phyloP scores from a whole-genome alignment of 2,888 invertebrate species.

The Ariolimax columbianus region DNA sequence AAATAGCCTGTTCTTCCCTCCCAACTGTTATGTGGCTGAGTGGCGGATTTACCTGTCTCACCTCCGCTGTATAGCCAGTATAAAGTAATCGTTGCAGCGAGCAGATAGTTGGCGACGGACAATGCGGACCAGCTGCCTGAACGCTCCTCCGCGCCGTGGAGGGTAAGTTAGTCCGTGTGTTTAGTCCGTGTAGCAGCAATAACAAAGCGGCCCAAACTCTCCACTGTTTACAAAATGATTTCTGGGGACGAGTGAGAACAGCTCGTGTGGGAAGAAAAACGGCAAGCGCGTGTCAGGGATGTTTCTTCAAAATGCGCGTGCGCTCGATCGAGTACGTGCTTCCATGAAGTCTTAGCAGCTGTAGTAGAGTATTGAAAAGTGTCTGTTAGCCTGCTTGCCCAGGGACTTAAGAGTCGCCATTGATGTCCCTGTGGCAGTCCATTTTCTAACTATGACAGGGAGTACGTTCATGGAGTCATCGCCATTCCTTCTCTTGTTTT shows the following conservation, averaged over 20 bases:
- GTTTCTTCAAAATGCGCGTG: conserved; percentile 36
- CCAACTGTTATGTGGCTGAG: not conserved
- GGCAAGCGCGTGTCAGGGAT: conserved; percentile 32
- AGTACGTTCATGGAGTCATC: conserved; percentile 49
- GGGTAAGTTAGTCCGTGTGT: not conserved
- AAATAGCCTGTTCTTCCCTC: not conserved
- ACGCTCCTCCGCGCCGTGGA: not conserved
- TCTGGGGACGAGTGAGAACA: conserved; percentile 27
- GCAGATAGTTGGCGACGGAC: not conserved
- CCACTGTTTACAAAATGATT: conserved; percentile 39
- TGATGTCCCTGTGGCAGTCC: not conserved
- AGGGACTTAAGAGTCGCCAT: conserved; percentile 4
- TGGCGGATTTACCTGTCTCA: conserved; percentile 40
- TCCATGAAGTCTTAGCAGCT: conserved; percentile 2
- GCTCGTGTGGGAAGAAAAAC: conserved; percentile 33
- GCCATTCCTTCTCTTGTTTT: conserved; percentile 49
- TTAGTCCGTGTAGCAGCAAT: conserved; percentile 7
- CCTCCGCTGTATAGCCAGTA: not conserved
- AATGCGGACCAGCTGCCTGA: not conserved
- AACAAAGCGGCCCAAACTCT: conserved; percentile 25
- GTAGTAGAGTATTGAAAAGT: conserved; percentile 6
- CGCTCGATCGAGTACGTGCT: conserved; percentile 15
- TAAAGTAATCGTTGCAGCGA: not conserved
- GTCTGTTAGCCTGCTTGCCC: not conserved
- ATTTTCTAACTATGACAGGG: conserved; percentile 11